phyloP scores from a whole-genome alignment of 2,888 invertebrate genomes.

The Acholoe squamosa region DNA sequence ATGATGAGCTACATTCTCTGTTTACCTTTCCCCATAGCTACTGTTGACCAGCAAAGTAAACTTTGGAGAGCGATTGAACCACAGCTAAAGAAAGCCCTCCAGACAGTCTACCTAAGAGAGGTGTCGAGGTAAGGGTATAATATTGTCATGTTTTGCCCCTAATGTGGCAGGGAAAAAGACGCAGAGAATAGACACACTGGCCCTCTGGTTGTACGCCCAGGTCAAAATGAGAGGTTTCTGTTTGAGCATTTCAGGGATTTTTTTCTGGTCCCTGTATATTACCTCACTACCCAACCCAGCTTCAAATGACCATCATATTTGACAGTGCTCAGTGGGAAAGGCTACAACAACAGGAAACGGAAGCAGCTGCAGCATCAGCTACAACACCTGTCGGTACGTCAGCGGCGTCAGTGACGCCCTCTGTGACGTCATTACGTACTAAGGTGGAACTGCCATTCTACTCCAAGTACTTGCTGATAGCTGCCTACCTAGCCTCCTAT shows the following conservation, averaged over 20 bases:
- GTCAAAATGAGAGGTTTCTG: too few species aligned
- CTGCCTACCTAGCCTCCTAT: constrained; percentile 95
- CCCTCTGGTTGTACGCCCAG: too few species aligned
- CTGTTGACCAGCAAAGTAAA: constrained; percentile 87
- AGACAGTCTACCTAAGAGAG: constrained; percentile 89
- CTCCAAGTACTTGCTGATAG: constrained; percentile 94
- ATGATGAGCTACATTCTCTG: too few species aligned
- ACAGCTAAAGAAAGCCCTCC: constrained; percentile 89
- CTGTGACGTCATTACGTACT: constrained; percentile 67
- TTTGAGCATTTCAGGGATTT: too few species aligned
- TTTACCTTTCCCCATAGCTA: constrained; percentile 82
- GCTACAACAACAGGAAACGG: constrained; percentile 72
- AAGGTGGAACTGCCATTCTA: constrained; percentile 89
- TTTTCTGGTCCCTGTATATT: too few species aligned
- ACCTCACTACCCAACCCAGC: too few species aligned
- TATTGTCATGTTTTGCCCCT: background rate
- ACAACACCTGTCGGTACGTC: background rate
- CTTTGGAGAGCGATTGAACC: constrained; percentile 92
- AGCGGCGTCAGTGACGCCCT: background rate
- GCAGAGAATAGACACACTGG: too few species aligned
- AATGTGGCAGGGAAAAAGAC: too few species aligned
- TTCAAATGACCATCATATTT: background rate
- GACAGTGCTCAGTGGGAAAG: constrained; percentile 80
- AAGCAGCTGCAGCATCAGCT: constrained; percentile 65
- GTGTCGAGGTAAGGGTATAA: constrained; percentile 76